Evolutionary conservation across 2,888 invertebrate genomes (phyloP), one percentile per base, ranked within the genome.

Genomic region (Atrina japonica): DNA sequence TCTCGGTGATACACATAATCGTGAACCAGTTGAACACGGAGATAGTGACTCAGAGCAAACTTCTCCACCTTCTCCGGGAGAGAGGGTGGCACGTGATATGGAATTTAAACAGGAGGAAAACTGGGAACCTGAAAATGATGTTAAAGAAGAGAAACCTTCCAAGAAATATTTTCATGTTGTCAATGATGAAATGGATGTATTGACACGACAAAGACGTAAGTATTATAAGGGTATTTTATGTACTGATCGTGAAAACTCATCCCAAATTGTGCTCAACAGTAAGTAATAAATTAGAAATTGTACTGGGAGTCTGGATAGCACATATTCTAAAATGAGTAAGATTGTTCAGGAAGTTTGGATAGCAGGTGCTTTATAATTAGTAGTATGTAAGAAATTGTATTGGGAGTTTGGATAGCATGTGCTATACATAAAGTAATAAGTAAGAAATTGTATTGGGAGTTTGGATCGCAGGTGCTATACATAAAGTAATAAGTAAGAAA

Each of bases 161-260:
- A 73, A 78, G 45, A 76, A 78, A 59, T 86, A 80, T 69, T 86
- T 85, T 75, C 72, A 76, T 41, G 82, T 83, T 27, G 73, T 81
- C 52, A 65, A 74, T 47, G 58, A 67, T 35, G 76, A 77, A 30
- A 66, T 69, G 27, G 77, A 81, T 55, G 58, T 70, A 7, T 70
- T 78, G 47, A 65, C 77, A 11, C 80, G 78, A 55, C 80, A 83
- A 27, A 80, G 84, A 80, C 76, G 85, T 85, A 76, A 80, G 84
- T 77, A 14, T 35, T 43, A n/a, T 43, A 14, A 18, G n/a, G 16
- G 2, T 53, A 3, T 29, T 14, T 27, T 27, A 3, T 16, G 21
- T 3, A 49, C 3, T 23, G 14, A 49, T 0, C 14, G 49, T 18
- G 14, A n/a, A 18, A 49, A 18, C 25, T 18, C 18, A 21, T 43